Percentiles rank a stretch among this genome's conserved stretches.
These are phyloP conservation scores for Parotocinclus haroldoi DNA, from an alignment of 2,797 vertebrate species.

Conservation along the genomic window DNA sequence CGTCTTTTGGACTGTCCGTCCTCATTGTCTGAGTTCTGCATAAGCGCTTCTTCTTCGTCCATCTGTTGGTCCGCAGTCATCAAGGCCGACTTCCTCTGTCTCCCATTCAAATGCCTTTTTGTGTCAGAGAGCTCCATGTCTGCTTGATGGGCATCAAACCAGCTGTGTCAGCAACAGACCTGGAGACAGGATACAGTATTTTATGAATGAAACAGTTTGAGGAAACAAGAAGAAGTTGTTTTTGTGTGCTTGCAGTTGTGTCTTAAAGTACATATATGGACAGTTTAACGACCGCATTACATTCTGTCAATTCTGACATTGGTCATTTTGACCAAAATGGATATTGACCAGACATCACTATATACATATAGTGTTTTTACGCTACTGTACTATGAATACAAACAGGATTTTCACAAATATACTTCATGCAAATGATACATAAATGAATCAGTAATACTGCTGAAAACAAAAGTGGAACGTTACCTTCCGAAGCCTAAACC, in stretches of 20 bases:
- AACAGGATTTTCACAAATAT: too few relatives aligned
- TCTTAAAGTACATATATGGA: too few relatives aligned
- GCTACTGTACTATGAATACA: too few relatives aligned
- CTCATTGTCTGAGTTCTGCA: slow-evolving; percentile 52
- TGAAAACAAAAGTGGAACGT: too few relatives aligned
- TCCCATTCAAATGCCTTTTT: slow-evolving; percentile 63
- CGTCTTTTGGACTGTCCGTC: slow-evolving; percentile 23
- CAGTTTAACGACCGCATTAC: too few relatives aligned
- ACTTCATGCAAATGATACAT: too few relatives aligned
- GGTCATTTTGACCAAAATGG: too few relatives aligned
- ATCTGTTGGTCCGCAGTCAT: slow-evolving; percentile 34
- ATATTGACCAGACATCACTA: too few relatives aligned
- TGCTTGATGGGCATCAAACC: slow-evolving; percentile 58
- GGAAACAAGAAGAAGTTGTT: not conserved
- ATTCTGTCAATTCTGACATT: too few relatives aligned
- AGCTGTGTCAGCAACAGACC: slow-evolving; percentile 51
- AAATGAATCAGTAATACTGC: too few relatives aligned
- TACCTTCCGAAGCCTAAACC: too few relatives aligned
- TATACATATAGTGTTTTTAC: too few relatives aligned
- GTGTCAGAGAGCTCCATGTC: slow-evolving; percentile 66
- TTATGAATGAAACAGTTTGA: not conserved
- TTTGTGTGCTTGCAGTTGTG: not conserved
- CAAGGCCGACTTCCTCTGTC: slow-evolving; percentile 62
- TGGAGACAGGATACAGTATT: slow-evolving; percentile 33
- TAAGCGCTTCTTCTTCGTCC: slow-evolving; percentile 65